Evolutionary conservation across 2,797 vertebrate species (phyloP).

Genomic region (Varecia variegata): DNA sequence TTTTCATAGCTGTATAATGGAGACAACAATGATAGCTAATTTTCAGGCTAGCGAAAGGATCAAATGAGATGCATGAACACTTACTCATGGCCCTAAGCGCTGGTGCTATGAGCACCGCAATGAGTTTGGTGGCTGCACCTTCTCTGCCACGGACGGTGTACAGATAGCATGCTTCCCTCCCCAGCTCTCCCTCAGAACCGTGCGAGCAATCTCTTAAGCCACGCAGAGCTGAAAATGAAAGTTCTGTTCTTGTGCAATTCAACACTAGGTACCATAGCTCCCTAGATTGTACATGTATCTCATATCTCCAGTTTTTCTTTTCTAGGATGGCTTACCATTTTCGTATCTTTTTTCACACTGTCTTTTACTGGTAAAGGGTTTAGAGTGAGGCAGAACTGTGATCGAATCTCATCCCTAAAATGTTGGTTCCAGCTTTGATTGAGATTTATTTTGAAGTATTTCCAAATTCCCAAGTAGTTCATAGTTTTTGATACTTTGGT

Average conservation of each 20-base stretch:
- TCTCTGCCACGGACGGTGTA: too few relatives aligned
- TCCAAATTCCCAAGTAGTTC: not conserved
- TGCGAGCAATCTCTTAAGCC: rapidly evolving
- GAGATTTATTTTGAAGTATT: not conserved
- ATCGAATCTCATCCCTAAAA: not conserved
- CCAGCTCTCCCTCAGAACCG: not conserved
- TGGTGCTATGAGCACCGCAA: rapidly evolving
- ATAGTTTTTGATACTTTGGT: not conserved
- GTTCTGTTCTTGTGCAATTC: rapidly evolving
- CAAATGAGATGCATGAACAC: rapidly evolving
- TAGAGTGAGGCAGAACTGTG: rapidly evolving
- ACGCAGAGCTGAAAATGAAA: not conserved
- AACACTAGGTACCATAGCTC: rapidly evolving
- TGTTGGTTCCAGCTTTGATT: not conserved
- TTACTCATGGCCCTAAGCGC: rapidly evolving
- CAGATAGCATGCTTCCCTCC: rapidly evolving
- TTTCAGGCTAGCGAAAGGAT: not conserved
- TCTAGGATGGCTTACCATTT: not conserved
- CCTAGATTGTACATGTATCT: rapidly evolving
- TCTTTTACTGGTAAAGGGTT: not conserved
- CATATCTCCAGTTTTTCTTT: rapidly evolving
- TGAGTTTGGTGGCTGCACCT: rapidly evolving
- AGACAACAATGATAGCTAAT: not conserved
- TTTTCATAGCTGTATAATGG: not conserved
- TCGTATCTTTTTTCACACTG: not conserved